Conservation (phyloP, 2,797 vertebrate genomes). For the Myotis vivesi region DNA sequence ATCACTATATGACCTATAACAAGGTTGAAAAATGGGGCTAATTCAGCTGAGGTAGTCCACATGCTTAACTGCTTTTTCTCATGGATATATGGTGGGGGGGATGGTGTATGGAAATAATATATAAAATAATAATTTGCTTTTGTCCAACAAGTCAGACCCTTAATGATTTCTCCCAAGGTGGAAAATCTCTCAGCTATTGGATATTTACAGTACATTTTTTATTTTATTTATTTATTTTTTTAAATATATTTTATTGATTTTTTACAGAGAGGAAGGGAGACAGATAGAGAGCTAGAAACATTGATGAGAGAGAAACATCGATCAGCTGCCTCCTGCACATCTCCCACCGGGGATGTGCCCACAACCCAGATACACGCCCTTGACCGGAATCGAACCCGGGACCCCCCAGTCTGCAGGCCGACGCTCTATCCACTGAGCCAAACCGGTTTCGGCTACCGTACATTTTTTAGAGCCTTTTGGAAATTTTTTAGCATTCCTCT, state of each 20-base stretch:
- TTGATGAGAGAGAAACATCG: too few species aligned
- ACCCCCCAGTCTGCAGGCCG: too few species aligned
- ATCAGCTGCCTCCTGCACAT: too few species aligned
- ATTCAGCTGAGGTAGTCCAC: neutral
- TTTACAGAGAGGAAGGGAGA: too few species aligned
- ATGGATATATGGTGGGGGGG: neutral
- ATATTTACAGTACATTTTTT: neutral
- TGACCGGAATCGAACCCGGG: too few species aligned
- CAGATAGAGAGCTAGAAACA: too few species aligned
- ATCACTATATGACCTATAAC: neutral
- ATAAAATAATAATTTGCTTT: slow-evolving; percentile 24
- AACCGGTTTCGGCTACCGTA: too few species aligned
- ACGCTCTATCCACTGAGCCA: too few species aligned
- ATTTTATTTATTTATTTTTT: too few species aligned
- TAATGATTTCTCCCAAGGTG: neutral
- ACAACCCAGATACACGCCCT: too few species aligned
- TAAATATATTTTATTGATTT: too few species aligned
- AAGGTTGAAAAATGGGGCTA: neutral
- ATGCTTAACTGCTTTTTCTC: slow-evolving; percentile 7
- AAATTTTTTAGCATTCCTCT: slow-evolving; percentile 12
- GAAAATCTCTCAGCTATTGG: neutral
- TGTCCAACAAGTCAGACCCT: neutral
- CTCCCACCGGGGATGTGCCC: too few species aligned
- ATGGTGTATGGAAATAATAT: neutral
- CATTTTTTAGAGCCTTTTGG: neutral